Percentiles rank a stretch among this genome's conserved stretches.
Conservation (phyloP, 2,888 invertebrate genomes). For the Spicauda simplicius region DNA sequence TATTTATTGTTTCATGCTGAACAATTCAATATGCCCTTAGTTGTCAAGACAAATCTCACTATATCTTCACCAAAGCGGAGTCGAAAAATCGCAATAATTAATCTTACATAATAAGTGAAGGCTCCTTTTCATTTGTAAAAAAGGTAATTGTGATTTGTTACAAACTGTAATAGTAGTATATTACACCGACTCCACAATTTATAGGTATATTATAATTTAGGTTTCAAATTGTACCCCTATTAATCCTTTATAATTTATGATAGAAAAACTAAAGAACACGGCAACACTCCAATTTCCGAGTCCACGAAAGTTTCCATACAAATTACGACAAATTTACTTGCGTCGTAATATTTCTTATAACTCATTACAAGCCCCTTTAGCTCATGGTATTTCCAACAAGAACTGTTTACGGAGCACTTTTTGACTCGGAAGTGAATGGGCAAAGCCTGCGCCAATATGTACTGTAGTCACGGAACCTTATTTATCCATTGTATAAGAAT, state of each 20-base stretch:
- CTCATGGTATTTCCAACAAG: slow-evolving; percentile 32
- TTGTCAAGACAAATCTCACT: no score
- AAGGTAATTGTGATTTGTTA: neutral
- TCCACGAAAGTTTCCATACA: slow-evolving; percentile 30
- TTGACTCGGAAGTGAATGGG: slow-evolving; percentile 48
- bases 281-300: slow-evolving; percentile 33
- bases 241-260: neutral
- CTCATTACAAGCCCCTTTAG: slow-evolving; percentile 32
- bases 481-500: slow-evolving; percentile 38
- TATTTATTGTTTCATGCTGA: no score
- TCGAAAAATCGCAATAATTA: no score
- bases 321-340: slow-evolving; percentile 28
- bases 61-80: no score
- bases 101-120: no score
- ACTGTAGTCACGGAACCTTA: slow-evolving; percentile 50
- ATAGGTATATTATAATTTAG: neutral
- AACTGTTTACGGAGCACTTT: slow-evolving; percentile 32
- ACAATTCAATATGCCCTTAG: no score
- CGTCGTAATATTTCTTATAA: slow-evolving; percentile 31
- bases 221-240: neutral
- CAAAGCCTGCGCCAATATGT: slow-evolving; percentile 48
- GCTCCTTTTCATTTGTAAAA: no score
- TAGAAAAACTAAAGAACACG: slow-evolving; percentile 17
- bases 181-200: neutral
- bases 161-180: neutral